Percentiles rank a stretch among this genome's conserved stretches.
Evolutionary conservation across 2,797 vertebrate species (phyloP).

Genomic region (Pagetopsis macropterus): DNA sequence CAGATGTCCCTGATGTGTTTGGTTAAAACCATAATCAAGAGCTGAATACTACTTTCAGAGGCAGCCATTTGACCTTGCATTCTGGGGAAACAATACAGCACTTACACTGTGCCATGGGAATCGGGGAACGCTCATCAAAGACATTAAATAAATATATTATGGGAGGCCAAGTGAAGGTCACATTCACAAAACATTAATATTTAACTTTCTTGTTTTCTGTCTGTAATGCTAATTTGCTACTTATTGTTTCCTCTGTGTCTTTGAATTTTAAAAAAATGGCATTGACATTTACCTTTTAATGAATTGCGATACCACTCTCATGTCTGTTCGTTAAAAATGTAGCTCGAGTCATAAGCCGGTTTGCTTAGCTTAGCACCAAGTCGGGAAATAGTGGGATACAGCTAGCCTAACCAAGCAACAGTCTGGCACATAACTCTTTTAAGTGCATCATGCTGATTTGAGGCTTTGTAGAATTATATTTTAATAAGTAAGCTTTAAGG

Average conservation of each 20-base stretch:
- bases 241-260: background rate
- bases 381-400: too few species aligned
- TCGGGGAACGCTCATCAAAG: background rate
- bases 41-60: background rate
- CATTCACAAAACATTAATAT: background rate
- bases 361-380: background rate
- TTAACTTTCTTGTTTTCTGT: background rate
- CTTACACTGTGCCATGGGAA: background rate
- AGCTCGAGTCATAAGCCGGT: background rate
- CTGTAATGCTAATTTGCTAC: background rate
- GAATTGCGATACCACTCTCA: background rate
- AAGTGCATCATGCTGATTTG: too few species aligned
- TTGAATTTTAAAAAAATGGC: background rate
- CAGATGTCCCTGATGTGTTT: background rate
- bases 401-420: too few species aligned
- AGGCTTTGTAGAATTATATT: too few species aligned
- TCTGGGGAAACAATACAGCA: background rate
- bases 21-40: background rate
- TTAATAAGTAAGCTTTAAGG: too few species aligned
- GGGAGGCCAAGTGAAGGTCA: background rate
- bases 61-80: background rate
- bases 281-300: background rate
- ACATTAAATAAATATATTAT: too few species aligned
- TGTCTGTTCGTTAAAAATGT: background rate
- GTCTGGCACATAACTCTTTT: too few species aligned